Percentiles rank a stretch among this genome's conserved stretches.
Evolutionary conservation across 2,113 vertebrate genomes (phyloP).

Genomic region (Phylloscopus trochiloides): DNA sequence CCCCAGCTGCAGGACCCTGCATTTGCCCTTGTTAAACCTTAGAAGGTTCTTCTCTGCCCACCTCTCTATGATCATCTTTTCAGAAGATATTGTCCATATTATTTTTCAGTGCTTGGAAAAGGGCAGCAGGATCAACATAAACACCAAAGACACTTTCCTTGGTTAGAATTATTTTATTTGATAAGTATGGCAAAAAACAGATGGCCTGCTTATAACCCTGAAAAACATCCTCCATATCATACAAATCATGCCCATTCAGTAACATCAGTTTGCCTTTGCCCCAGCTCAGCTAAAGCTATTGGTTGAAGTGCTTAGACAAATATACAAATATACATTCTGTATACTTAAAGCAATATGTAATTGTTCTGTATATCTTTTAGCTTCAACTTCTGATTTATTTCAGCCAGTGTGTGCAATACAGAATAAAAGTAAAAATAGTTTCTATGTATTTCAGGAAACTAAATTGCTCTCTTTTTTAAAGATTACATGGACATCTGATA

Average conservation of each 20-base stretch:
- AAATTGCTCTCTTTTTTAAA: neutral
- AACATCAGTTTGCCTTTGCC: neutral
- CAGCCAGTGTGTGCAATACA: neutral
- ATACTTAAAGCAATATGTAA: neutral
- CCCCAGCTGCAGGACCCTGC: neutral
- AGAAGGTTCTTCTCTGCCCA: neutral
- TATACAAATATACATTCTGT: neutral
- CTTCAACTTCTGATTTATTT: neutral
- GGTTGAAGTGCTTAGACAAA: neutral
- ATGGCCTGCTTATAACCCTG: neutral
- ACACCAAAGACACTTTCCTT: neutral
- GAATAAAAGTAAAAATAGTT: neutral
- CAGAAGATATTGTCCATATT: neutral
- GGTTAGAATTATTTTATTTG: neutral
- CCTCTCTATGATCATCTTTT: neutral
- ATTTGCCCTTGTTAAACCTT: neutral
- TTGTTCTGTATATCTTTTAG: neutral
- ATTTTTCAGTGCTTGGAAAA: neutral
- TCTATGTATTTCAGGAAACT: neutral
- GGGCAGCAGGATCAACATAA: neutral
- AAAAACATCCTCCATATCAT: neutral
- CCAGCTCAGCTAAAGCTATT: neutral
- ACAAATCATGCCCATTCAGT: neutral
- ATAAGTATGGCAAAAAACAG: neutral
- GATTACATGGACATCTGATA: neutral